Evolutionary conservation across 2,113 vertebrate species (phyloP), one percentile per base, ranked within the genome.

Genomic region (Lutjanus erythropterus): DNA sequence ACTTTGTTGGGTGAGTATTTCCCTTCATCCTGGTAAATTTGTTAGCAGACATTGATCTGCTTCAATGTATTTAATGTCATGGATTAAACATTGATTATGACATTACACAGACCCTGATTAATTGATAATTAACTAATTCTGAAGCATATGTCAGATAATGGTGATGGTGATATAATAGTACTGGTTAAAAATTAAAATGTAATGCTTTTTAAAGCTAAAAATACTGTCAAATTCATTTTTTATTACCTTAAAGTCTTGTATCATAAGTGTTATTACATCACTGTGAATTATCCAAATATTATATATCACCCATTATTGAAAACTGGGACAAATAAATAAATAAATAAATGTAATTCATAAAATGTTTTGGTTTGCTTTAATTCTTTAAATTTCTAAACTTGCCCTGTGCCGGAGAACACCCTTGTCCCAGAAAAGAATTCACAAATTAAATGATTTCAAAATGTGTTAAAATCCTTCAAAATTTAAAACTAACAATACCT

Each of bases 1-100:
- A 98, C 90, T 98, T 99, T 62, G 79, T 98, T 5, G 93, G 95
- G 94, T 95, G 71, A 94, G 95, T 86, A 16, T 39, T 64, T 52
- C 15, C 4, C 9, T 58, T 64, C 9, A 33, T 21, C 42, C 29
- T 62, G 35, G 5, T 46, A 9, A 27, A 9, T 42, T 49, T 25
- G n/a, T 42, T 19, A 10, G 9, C 31, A 27, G 47, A 18, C 0
- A 31, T 4, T 0, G 21, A 6, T 59, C 44, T 39, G 59, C n/a
- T 60, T 70, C 9, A 5, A 42, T 59, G 6, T 49, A 27, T 49
- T 19, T 39, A 29, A 37, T 62, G n/a, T 12, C 19, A 46, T 71
- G 25, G n/a, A 39, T 12, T 25, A 52, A 14, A 25, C 27, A 49
- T 27, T 27, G 10, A 31, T 71, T 29, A 31, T 31, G 12, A 31